Base-by-base conservation (phyloP, 2,797 vertebrate species). In the Gouania willdenowi region DNA sequence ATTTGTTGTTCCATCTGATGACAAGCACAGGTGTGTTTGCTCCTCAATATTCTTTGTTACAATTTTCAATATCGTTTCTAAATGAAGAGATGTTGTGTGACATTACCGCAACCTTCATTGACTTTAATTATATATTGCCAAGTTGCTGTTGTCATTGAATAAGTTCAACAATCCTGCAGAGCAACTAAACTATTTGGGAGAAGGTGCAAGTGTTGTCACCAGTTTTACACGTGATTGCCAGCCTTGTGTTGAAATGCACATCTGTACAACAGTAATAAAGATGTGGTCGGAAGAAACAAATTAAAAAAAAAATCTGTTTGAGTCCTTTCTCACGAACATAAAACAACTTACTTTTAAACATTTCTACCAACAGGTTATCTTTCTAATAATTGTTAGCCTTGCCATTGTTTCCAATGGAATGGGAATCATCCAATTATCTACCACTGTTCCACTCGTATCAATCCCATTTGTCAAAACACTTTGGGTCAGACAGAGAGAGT, bases 221-320 rank as follows among this genome's bases (percentile, higher is more conserved):
- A 26, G 41, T 5, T 22, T 17, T 27, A 36, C 77, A 84, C 66
- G 44, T 84, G 79, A 67, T 23, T 55, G 26, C 29, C 81, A 84
- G 68, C 81, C 77, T 76, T 22, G 5, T 43, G 29, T 34, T 61
- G 12, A 51, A 33, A 58, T 59, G 25, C 39, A 47, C 62, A 49
- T 50, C 33, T 56, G 71, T 47, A 36, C 56, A 66, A 60, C 29
- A 54, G 32, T 29, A 37, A 54, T 63, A 50, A 47, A 32, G 34
- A 70, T 54, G 54, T 54, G 47, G 75, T 64, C 56, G 51, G 27
- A 26, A 45, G 31, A 22, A 61, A 44, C 15, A 30, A 12, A 23
- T 18, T 33, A 22, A 16, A 30, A 46, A 19, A 38, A 53, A 30
- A 26, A 26, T 31, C 43, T 44, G 22, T 23, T 33, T 37, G 54